Conservation (phyloP, 2,113 vertebrate species). For the Lophochroa leadbeateri region DNA sequence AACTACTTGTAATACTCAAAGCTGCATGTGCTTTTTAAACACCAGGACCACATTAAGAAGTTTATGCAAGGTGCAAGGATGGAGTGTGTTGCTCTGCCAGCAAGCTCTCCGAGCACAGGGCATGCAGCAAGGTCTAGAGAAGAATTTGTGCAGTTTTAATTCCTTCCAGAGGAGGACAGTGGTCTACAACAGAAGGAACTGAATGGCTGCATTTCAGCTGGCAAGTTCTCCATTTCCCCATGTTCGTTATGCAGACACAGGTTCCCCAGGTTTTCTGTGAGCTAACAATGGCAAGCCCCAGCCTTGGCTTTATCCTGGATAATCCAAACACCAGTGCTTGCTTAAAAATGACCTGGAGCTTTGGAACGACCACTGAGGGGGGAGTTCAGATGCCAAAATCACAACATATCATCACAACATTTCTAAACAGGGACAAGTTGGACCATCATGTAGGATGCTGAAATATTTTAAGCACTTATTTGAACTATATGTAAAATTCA, state of each 20-base stretch:
- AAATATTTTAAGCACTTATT: neutral
- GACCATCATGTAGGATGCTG: neutral
- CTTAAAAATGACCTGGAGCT: neutral
- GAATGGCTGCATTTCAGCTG: neutral
- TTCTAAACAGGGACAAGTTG: neutral
- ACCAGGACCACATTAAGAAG: rapidly evolving
- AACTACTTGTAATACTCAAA: rapidly evolving
- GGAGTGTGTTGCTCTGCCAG: neutral
- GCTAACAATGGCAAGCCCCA: neutral
- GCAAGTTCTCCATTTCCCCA: neutral
- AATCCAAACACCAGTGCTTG: neutral
- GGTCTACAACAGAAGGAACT: constrained; percentile 13
- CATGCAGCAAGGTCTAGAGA: neutral
- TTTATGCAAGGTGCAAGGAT: rapidly evolving
- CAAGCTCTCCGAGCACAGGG: neutral
- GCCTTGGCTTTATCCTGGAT: neutral
- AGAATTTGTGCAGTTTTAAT: constrained; percentile 15
- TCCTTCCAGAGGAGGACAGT: constrained; percentile 59
- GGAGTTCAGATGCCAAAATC: neutral
- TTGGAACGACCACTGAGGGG: rapidly evolving
- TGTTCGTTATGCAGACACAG: rapidly evolving
- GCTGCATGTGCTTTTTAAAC: neutral
- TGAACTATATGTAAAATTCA: neutral
- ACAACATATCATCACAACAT: neutral
- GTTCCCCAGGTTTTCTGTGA: neutral